Evolutionary conservation across 2,797 vertebrate genomes (phyloP).

Genomic region (Hydrolagus colliei): DNA sequence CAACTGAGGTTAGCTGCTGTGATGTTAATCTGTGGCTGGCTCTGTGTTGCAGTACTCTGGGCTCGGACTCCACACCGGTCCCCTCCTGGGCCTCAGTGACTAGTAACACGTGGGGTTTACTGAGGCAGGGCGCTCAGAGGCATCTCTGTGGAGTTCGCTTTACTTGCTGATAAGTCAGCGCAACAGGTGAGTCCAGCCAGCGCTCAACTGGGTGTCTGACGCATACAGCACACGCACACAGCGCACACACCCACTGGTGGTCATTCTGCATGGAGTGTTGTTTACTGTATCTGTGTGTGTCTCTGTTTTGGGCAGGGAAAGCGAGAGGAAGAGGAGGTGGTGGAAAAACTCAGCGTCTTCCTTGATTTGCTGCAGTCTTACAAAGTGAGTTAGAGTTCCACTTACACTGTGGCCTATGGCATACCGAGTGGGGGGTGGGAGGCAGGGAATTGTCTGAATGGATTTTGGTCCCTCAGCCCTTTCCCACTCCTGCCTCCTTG

Average conservation of each 20-base stretch:
- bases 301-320: conserved; percentile 61
- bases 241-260: too few species aligned
- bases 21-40: not conserved
- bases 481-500: too few species aligned
- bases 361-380: conserved; percentile 93
- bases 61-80: conserved; percentile 76
- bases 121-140: conserved; percentile 83
- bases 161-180: conserved; percentile 84
- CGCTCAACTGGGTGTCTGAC: too few species aligned
- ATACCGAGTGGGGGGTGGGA: too few species aligned
- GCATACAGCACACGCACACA: too few species aligned
- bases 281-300: too few species aligned
- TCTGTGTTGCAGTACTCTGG: conserved; percentile 62
- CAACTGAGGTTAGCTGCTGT: too few species aligned
- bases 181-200: conserved; percentile 69
- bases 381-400: conserved; percentile 63
- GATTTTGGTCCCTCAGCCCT: too few species aligned
- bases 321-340: conserved; percentile 90
- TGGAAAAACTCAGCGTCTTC: conserved; percentile 92
- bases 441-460: too few species aligned
- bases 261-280: too few species aligned
- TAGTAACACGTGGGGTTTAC: conserved; percentile 71
- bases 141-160: conserved; percentile 83
- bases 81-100: conserved; percentile 74
- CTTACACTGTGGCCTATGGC: too few species aligned